Conservation (phyloP, 2,113 vertebrate species). For the Pomatostomus ruficeps region DNA sequence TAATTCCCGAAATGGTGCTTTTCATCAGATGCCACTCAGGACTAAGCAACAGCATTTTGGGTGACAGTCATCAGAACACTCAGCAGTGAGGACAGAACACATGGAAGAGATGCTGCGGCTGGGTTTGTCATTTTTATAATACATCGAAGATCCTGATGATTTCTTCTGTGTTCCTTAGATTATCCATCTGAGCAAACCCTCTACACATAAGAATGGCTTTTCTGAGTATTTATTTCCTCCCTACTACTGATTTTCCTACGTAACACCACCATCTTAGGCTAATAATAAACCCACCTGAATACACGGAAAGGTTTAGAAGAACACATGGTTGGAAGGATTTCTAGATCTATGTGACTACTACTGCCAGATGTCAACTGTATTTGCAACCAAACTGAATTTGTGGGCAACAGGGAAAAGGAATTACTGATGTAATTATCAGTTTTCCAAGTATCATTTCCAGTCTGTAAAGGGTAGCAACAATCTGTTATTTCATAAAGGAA, state of each 20-base stretch:
- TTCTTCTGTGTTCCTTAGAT: not conserved
- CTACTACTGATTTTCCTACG: not conserved
- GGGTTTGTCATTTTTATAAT: not conserved
- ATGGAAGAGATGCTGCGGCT: not conserved
- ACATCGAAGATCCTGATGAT: not conserved
- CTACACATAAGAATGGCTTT: not conserved
- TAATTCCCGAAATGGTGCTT: not conserved
- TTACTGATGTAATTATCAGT: not conserved
- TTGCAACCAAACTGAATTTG: not conserved
- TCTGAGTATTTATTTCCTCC: not conserved
- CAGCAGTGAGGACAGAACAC: not conserved
- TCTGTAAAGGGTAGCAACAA: not conserved
- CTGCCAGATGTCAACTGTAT: not conserved
- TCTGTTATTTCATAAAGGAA: not conserved
- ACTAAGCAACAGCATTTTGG: not conserved
- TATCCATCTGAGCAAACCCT: not conserved
- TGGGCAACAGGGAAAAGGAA: not conserved
- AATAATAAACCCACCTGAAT: not conserved
- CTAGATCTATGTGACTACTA: not conserved
- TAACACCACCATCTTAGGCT: not conserved
- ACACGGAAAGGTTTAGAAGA: not conserved
- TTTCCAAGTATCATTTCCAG: not conserved
- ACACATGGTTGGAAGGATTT: not conserved
- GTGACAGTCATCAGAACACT: not conserved
- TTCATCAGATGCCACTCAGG: not conserved